Percentiles rank a stretch among this genome's conserved stretches.
Conservation (phyloP, 2,888 invertebrate species). For the Platycheirus rosarum region DNA sequence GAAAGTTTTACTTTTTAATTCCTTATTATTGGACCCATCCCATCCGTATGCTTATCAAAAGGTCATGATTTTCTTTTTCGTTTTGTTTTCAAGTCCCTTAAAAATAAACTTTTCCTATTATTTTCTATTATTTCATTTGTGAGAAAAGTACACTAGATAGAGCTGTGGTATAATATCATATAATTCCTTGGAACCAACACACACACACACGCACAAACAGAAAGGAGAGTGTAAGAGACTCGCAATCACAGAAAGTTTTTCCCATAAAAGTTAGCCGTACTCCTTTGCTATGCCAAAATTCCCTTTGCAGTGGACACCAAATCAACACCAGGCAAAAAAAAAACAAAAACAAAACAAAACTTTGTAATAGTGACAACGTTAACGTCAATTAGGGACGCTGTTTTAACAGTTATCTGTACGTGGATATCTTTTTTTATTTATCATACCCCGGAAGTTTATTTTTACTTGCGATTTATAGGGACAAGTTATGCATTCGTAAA, state of each 20-base stretch:
- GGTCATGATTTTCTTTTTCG: not conserved
- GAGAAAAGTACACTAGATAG: constrained; percentile 10
- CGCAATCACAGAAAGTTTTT: constrained; percentile 33
- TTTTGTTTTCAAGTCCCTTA: constrained; percentile 16
- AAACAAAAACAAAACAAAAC: too few species aligned
- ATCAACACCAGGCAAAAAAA: not conserved
- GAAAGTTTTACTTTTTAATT: constrained; percentile 13
- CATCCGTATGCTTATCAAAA: too few species aligned
- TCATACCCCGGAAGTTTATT: too few species aligned
- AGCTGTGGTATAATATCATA: constrained; percentile 45
- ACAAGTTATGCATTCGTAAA: too few species aligned
- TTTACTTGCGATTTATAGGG: too few species aligned
- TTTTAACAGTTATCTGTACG: not conserved
- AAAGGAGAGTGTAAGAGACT: not conserved
- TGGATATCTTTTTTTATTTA: too few species aligned
- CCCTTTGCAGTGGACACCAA: not conserved
- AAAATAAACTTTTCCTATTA: constrained; percentile 39
- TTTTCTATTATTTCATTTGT: constrained; percentile 33
- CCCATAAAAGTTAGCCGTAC: constrained; percentile 31
- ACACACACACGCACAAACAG: too few species aligned
- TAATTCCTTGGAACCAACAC: constrained; percentile 16
- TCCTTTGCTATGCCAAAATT: not conserved
- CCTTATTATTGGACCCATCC: not conserved
- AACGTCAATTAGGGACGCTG: not conserved
- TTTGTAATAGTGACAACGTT: not conserved